Conservation (phyloP, 2,113 vertebrate genomes). For the Elachura formosa region DNA sequence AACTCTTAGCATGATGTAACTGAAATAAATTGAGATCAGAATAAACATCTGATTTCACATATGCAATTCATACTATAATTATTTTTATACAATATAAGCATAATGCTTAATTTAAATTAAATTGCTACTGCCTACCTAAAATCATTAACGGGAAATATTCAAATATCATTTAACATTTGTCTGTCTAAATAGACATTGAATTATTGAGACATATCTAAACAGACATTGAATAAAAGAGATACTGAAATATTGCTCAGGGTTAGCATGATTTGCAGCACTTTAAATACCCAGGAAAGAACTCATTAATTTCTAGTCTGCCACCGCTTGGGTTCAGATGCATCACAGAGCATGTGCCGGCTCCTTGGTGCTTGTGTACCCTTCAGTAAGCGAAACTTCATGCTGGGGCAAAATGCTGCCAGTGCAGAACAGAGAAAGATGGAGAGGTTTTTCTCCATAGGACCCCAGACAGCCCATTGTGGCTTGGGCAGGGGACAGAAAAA, state of each 20-base stretch:
- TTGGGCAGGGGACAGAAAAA: not conserved
- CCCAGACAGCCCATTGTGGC: accelerated
- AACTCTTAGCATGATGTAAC: not conserved
- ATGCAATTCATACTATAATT: not conserved
- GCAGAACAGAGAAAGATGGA: not conserved
- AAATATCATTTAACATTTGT: not conserved
- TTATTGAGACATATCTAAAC: too few species aligned
- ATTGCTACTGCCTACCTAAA: not conserved
- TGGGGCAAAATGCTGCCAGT: not conserved
- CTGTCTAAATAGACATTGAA: not conserved
- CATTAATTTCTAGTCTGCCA: not conserved
- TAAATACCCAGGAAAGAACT: not conserved
- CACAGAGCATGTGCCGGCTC: accelerated
- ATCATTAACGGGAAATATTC: not conserved
- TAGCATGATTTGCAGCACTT: not conserved
- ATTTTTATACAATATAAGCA: not conserved
- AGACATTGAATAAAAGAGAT: too few species aligned
- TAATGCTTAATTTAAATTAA: not conserved
- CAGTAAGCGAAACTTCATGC: not conserved
- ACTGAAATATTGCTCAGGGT: not conserved
- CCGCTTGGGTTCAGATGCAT: not conserved
- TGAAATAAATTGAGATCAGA: not conserved
- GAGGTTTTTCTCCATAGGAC: not conserved
- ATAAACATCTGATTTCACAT: not conserved
- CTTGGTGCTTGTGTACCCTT: not conserved